A percentile compares a stretch with the other conserved stretches of the same genome.
phyloP scores from a whole-genome alignment of 2,888 invertebrate species.

The Dicranocentrus wangi region DNA sequence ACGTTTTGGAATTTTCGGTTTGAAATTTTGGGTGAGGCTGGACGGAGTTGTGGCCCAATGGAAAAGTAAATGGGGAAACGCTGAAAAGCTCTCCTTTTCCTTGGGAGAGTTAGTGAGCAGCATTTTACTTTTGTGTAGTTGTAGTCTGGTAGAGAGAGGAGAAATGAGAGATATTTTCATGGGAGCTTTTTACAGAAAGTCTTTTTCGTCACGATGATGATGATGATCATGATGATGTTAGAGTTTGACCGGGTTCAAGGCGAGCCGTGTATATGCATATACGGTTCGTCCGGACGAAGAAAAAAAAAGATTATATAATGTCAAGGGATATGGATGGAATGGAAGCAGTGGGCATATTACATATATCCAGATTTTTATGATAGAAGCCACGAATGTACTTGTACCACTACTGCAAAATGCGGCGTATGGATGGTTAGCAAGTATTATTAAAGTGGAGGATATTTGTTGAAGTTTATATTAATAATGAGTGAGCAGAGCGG shows the following conservation, averaged over 20 bases:
- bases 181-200: constrained; percentile 19
- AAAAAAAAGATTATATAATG: constrained; percentile 14
- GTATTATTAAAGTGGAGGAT: too few species aligned
- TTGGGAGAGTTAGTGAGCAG: constrained; percentile 16
- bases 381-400: too few species aligned
- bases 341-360: too few species aligned
- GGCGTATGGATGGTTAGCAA: too few species aligned
- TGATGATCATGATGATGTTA: background rate
- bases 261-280: constrained; percentile 48
- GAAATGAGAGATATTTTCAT: constrained; percentile 37
- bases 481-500: too few species aligned
- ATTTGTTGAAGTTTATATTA: too few species aligned
- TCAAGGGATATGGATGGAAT: constrained; percentile 1
- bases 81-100: background rate
- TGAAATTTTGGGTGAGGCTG: constrained; percentile 38
- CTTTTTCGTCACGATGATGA: constrained; percentile 12
- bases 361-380: too few species aligned
- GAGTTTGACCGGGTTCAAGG: constrained; percentile 63
- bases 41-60: constrained; percentile 38
- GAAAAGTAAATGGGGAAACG: background rate
- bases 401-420: too few species aligned
- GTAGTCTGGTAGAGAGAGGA: constrained; percentile 12
- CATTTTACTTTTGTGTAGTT: background rate
- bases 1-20: background rate
- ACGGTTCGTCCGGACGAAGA: constrained; percentile 36